phyloP scores from a whole-genome alignment of 2,797 vertebrate species.

The Tragelaphus oryx region DNA sequence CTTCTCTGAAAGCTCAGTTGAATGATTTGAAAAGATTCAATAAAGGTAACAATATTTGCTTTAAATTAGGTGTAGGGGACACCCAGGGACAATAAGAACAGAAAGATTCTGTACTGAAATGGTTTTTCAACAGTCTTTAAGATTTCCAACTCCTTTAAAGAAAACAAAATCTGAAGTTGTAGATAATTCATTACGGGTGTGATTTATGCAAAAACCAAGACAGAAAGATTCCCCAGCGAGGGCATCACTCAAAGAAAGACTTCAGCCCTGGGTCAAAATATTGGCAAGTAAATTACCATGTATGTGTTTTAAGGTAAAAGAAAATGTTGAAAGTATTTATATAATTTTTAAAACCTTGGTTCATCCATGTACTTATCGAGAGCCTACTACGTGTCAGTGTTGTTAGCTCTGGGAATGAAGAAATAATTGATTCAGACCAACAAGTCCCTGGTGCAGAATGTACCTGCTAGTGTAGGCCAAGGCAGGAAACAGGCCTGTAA shows the following conservation, averaged over 20 bases:
- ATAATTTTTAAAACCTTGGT: not conserved
- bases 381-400: not conserved
- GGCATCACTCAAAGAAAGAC: not conserved
- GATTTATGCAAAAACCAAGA: not conserved
- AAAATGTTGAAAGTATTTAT: not conserved
- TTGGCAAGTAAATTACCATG: not conserved
- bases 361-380: not conserved
- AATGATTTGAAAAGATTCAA: not conserved
- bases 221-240: not conserved
- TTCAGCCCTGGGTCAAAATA: not conserved
- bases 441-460: not conserved
- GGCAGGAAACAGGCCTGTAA: fast-evolving
- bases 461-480: not conserved
- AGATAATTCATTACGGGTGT: not conserved
- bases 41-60: not conserved
- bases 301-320: not conserved
- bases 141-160: not conserved
- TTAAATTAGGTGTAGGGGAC: not conserved
- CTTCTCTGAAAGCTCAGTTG: not conserved
- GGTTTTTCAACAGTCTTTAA: not conserved
- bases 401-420: not conserved
- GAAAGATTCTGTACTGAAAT: not conserved
- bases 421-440: not conserved
- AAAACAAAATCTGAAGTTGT: not conserved
- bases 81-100: not conserved